Conservation (phyloP, 30 jellyfish, hydroid and myxozoan genomes). For the Phacellophora camtschatica region DNA sequence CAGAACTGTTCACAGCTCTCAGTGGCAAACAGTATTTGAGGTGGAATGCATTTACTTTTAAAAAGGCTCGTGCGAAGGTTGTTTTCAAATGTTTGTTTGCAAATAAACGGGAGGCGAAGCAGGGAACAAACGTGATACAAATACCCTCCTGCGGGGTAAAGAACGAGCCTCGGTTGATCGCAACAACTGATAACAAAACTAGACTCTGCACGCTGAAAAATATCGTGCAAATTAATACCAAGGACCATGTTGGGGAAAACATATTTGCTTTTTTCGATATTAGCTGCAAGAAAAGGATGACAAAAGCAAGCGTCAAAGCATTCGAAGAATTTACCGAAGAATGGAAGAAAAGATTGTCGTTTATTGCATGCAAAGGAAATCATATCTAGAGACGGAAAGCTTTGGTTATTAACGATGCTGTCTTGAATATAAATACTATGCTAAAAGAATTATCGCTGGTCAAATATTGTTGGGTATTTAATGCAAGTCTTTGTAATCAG, state of each 20-base stretch:
- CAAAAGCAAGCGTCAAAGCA: background rate
- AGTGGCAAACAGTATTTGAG: too few relatives aligned
- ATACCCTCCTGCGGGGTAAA: slow-evolving; percentile 14
- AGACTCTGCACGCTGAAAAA: slow-evolving; percentile 19
- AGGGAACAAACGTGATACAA: background rate
- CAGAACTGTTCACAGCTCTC: too few relatives aligned
- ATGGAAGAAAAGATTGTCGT: background rate
- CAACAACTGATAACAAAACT: slow-evolving; percentile 12
- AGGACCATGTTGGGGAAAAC: slow-evolving; percentile 7
- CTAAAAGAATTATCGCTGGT: background rate
- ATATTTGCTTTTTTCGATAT: slow-evolving; percentile 4
- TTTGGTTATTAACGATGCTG: background rate
- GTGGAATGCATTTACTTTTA: too few relatives aligned
- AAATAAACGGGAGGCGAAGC: background rate
- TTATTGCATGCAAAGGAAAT: background rate
- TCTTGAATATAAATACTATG: background rate
- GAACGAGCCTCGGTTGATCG: slow-evolving; percentile 36
- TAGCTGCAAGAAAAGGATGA: background rate
- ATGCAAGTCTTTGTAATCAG: background rate
- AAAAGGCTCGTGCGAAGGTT: too few relatives aligned
- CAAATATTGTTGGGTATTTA: slow-evolving; percentile 7
- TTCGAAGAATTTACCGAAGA: slow-evolving; percentile 14
- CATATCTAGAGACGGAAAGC: background rate
- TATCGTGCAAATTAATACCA: background rate
- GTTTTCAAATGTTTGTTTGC: background rate